Evolutionary conservation across 1,140 invertebrate genomes (phyloP).

Genomic region (Trichonephila clavata): DNA sequence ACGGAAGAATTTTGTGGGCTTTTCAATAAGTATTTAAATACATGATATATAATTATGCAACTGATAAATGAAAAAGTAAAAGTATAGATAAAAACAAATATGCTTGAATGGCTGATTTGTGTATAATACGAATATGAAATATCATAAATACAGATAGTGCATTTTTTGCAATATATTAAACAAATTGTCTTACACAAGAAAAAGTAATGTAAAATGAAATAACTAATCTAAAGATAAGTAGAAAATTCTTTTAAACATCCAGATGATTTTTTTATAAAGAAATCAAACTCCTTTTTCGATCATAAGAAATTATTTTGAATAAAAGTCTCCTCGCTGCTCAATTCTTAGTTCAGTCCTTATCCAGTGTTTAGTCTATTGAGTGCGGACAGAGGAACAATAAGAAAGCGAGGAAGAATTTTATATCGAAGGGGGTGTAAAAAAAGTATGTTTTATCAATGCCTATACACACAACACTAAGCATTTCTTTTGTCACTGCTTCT

Average conservation of each 20-base stretch:
- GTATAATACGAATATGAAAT: neutral
- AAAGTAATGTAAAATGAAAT: neutral
- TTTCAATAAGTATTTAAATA: neutral
- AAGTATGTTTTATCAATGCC: constrained; percentile 2
- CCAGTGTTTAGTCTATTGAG: constrained; percentile 24
- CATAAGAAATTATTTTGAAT: neutral
- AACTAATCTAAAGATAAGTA: neutral
- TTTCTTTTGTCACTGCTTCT: constrained; percentile 17
- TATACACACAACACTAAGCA: constrained; percentile 22
- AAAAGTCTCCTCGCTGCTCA: constrained; percentile 2
- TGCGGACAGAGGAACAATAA: constrained; percentile 40
- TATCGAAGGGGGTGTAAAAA: constrained; percentile 38
- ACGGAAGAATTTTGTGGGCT: constrained; percentile 15
- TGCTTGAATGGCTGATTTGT: neutral
- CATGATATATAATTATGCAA: neutral
- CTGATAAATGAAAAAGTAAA: neutral
- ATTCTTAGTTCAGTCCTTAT: neutral
- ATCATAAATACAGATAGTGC: neutral
- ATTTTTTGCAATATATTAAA: neutral
- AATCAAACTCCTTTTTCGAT: neutral
- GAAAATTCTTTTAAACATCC: neutral
- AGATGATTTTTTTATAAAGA: neutral
- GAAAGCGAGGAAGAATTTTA: constrained; percentile 46
- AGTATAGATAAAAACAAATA: too few relatives aligned
- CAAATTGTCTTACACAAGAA: neutral